A percentile compares a stretch with the other conserved stretches of the same genome.
Evolutionary conservation across 2,797 vertebrate species (phyloP).

Genomic region (Erethizon dorsatum): DNA sequence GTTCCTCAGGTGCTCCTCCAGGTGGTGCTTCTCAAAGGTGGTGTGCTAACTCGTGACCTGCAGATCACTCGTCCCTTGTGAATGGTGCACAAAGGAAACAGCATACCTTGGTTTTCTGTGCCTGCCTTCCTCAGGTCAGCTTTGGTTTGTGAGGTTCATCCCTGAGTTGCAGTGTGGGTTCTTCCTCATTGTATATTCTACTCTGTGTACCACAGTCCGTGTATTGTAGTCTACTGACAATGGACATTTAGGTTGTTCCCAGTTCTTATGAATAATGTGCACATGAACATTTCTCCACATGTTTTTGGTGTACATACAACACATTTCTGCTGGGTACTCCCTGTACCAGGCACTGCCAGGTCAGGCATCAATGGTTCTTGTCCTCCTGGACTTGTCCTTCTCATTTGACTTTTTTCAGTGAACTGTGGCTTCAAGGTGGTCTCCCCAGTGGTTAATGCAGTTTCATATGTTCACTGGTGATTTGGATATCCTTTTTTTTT

Average conservation of each 20-base stretch:
- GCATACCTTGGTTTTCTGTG: not conserved
- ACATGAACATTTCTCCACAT: not conserved
- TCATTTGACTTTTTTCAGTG: not conserved
- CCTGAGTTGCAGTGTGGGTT: not conserved
- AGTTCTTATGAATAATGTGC: not conserved
- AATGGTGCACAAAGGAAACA: not conserved
- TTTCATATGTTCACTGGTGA: not conserved
- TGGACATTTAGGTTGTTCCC: not conserved
- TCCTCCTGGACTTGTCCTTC: not conserved
- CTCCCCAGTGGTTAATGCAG: not conserved
- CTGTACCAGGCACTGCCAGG: not conserved
- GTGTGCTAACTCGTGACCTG: accelerated
- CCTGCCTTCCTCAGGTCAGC: not conserved
- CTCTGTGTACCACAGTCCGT: too few species aligned
- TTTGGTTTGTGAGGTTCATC: not conserved
- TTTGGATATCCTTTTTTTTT: not conserved
- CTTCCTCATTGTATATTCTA: not conserved
- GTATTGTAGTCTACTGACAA: too few species aligned
- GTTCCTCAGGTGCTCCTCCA: not conserved
- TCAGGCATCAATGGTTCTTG: too few species aligned
- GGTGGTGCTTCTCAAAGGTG: not conserved
- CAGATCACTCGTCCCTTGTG: not conserved
- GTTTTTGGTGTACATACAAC: not conserved
- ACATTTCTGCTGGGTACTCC: not conserved
- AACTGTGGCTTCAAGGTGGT: not conserved